A percentile compares a stretch with the other conserved stretches of the same genome.
These are phyloP conservation scores for Pristionchus maxplancki DNA, from an alignment of 2,888 invertebrate genomes.

Conservation along the genomic window DNA sequence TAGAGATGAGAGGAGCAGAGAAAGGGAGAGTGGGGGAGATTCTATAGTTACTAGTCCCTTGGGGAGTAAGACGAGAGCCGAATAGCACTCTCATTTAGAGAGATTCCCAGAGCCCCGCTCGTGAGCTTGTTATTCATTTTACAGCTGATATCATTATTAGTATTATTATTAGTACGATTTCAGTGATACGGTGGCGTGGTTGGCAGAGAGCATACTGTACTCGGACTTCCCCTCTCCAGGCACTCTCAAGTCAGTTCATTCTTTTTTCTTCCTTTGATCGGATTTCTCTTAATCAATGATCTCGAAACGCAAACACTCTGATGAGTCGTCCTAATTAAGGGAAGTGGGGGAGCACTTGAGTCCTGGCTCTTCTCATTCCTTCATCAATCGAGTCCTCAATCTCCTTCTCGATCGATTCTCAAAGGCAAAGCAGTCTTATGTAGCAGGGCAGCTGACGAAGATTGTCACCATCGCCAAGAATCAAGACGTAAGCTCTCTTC, in stretches of 20 bases:
- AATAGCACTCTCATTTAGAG: slow-evolving; percentile 25
- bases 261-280: background rate
- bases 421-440: slow-evolving; percentile 30
- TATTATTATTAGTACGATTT: background rate
- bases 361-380: background rate
- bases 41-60: slow-evolving; percentile 19
- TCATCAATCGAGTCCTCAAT: slow-evolving; percentile 7
- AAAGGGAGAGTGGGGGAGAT: background rate
- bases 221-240: slow-evolving; percentile 8
- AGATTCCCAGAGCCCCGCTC: background rate
- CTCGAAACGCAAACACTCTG: background rate
- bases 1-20: background rate
- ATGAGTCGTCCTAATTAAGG: slow-evolving; percentile 11
- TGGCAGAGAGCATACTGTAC: slow-evolving; percentile 30
- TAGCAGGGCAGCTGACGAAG: slow-evolving; percentile 19
- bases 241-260: slow-evolving; percentile 10
- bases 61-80: slow-evolving; percentile 18
- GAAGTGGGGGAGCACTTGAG: slow-evolving; percentile 24
- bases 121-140: background rate
- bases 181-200: slow-evolving; percentile 37
- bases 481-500: background rate
- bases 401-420: slow-evolving; percentile 40
- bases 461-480: slow-evolving; percentile 50
- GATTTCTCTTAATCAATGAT: background rate
- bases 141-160: background rate